Percentiles rank a stretch among this genome's conserved stretches.
Conservation (phyloP, 1,140 invertebrate species). For the Brachionus koreanus region DNA sequence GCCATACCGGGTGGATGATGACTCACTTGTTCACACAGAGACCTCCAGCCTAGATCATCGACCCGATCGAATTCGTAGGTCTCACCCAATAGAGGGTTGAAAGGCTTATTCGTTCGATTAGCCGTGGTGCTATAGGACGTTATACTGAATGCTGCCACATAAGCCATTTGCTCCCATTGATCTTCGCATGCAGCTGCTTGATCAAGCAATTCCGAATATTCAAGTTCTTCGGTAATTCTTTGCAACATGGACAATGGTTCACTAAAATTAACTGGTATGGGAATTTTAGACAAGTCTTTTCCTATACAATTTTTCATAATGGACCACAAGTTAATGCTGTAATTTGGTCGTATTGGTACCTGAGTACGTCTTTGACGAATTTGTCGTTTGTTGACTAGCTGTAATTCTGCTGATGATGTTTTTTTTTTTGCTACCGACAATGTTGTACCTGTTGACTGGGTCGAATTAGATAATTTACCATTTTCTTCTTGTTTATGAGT, state of each 20-base stretch:
- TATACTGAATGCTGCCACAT: constrained; percentile 91
- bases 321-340: constrained; percentile 89
- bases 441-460: constrained; percentile 42
- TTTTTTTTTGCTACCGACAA: background rate
- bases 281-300: constrained; percentile 97
- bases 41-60: constrained; percentile 91
- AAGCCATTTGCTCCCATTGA: constrained; percentile 83
- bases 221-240: constrained; percentile 92
- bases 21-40: constrained; percentile 71
- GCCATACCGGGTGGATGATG: constrained; percentile 97
- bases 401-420: background rate
- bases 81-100: constrained; percentile 73
- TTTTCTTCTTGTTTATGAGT: constrained; percentile 23
- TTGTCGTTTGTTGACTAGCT: background rate
- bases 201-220: constrained; percentile 88
- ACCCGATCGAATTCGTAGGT: constrained; percentile 94
- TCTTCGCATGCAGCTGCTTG: constrained; percentile 69
- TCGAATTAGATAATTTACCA: background rate
- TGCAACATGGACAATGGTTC: constrained; percentile 98
- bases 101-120: constrained; percentile 61
- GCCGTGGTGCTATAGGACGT: constrained; percentile 87
- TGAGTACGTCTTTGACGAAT: constrained; percentile 65
- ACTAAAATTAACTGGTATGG: constrained; percentile 98
- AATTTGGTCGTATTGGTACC: constrained; percentile 89
- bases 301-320: constrained; percentile 99